Percentiles rank a stretch among this genome's conserved stretches.
Conservation (phyloP, 2,113 vertebrate genomes). For the Tachycineta bicolor region DNA sequence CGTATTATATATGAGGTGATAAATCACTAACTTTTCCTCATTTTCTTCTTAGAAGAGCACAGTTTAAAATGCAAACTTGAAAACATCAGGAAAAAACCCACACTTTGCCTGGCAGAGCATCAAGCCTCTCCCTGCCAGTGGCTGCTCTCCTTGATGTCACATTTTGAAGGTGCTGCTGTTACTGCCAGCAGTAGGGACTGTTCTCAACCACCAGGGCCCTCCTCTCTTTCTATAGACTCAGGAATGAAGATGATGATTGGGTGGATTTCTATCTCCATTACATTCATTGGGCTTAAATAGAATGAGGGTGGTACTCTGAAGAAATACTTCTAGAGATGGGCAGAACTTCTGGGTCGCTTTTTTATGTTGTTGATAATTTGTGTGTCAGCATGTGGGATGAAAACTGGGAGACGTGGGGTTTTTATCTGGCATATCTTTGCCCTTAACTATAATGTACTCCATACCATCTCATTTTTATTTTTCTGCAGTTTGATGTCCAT, state of each 20-base stretch:
- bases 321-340: background rate
- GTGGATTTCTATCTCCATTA: background rate
- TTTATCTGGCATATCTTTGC: background rate
- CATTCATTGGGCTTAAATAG: background rate
- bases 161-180: background rate
- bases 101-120: background rate
- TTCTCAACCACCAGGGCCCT: background rate
- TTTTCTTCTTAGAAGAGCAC: background rate
- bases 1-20: background rate
- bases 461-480: background rate
- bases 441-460: background rate
- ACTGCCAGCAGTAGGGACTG: background rate
- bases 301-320: background rate
- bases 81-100: background rate
- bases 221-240: background rate
- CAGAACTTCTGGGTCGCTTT: background rate
- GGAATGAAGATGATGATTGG: background rate
- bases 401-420: background rate
- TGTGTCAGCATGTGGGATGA: background rate
- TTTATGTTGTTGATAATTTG: background rate
- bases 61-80: constrained; percentile 1
- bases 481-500: background rate
- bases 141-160: background rate
- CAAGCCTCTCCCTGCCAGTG: background rate
- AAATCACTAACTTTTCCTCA: constrained; percentile 23